Evolutionary conservation across 2,888 invertebrate genomes (phyloP).

Genomic region (Meliscaeva auricollis): DNA sequence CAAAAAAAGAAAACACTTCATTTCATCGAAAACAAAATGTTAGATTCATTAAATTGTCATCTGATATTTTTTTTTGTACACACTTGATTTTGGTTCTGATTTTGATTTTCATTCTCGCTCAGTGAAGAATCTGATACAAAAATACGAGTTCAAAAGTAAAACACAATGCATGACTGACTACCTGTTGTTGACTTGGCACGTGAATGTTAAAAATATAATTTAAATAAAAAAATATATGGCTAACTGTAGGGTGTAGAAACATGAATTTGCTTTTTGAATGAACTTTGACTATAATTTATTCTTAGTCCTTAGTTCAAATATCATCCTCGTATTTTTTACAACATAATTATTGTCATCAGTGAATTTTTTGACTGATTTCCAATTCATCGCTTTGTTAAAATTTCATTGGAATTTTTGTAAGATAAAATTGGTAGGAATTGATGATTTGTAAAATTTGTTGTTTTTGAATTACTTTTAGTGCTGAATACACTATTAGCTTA

Average conservation of each 20-base stretch:
- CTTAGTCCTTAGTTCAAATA: too few species aligned
- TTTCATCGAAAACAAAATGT: constrained; percentile 22
- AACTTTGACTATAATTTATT: neutral
- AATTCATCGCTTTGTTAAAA: too few species aligned
- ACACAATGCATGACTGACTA: constrained; percentile 23
- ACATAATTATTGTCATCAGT: too few species aligned
- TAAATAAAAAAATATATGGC: neutral
- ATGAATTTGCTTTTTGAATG: neutral
- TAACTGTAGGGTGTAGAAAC: neutral
- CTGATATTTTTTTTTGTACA: constrained; percentile 58
- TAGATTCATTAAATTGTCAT: constrained; percentile 61
- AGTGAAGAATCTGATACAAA: constrained; percentile 47
- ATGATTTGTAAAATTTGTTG: too few species aligned
- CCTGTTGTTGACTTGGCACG: constrained; percentile 52
- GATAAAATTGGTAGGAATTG: too few species aligned
- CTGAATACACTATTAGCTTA: too few species aligned
- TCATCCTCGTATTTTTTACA: too few species aligned
- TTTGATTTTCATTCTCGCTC: constrained; percentile 11
- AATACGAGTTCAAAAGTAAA: too few species aligned
- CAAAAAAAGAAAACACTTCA: constrained; percentile 9
- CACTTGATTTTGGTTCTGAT: constrained; percentile 18
- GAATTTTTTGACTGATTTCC: too few species aligned
- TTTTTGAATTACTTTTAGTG: too few species aligned
- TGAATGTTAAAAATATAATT: constrained; percentile 30
- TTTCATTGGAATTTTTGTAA: too few species aligned